A percentile compares a stretch with the other conserved stretches of the same genome.
Evolutionary conservation across 1,140 invertebrate genomes (phyloP).

Genomic region (Palaemon carinicauda): DNA sequence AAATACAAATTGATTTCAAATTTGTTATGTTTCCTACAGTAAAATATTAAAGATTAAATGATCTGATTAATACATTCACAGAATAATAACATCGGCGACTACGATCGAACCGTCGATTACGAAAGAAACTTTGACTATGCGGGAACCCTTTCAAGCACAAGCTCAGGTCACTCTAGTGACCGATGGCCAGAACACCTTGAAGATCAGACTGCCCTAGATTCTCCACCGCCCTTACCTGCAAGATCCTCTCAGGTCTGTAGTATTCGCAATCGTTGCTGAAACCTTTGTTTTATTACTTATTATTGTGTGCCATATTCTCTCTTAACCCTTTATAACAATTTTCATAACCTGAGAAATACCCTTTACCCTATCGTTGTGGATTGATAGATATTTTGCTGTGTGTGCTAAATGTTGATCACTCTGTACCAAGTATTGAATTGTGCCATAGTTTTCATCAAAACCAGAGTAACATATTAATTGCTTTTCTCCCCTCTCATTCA

Average conservation of each 20-base stretch:
- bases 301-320: not conserved
- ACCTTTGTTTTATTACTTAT: not conserved
- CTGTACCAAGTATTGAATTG: not conserved
- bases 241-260: slow-evolving; percentile 37
- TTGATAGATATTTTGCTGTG: too few species aligned
- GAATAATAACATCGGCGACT: slow-evolving; percentile 8
- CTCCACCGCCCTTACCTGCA: slow-evolving; percentile 50
- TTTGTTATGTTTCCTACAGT: too few species aligned
- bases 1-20: too few species aligned
- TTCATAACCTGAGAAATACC: too few species aligned
- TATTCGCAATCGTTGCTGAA: not conserved
- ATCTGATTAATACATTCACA: too few species aligned
- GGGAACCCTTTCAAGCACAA: slow-evolving; percentile 54
- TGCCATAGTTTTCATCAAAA: too few species aligned
- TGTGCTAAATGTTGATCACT: not conserved
- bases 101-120: slow-evolving; percentile 10
- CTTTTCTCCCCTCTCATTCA: too few species aligned
- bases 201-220: slow-evolving; percentile 5
- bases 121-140: slow-evolving; percentile 17
- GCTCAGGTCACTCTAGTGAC: slow-evolving; percentile 52
- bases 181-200: slow-evolving; percentile 45
- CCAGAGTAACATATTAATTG: too few species aligned
- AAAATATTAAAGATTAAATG: too few species aligned
- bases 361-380: too few species aligned
- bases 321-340: not conserved